These are phyloP conservation scores for Crotophaga sulcirostris DNA, from an alignment of 2,113 vertebrate species.

Conservation along the genomic window DNA sequence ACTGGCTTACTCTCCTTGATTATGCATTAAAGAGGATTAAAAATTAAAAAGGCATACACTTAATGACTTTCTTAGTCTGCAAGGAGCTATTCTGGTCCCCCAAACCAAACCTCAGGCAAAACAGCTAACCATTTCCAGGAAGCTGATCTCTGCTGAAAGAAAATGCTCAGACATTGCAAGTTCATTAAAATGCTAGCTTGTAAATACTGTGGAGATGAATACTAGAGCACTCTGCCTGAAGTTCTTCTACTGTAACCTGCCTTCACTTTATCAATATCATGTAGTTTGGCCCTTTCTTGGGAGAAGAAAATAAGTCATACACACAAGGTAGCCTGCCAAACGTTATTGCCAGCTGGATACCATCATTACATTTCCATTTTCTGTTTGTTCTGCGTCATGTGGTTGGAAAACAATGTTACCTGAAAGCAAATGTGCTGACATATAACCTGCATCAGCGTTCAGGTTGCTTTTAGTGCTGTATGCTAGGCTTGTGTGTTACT, in stretches of 20 bases:
- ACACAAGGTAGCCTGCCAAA: neutral
- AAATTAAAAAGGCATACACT: neutral
- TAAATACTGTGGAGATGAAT: neutral
- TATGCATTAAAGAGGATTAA: slow-evolving; percentile 23
- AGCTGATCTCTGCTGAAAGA: slow-evolving; percentile 10
- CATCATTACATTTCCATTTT: neutral
- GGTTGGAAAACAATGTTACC: neutral
- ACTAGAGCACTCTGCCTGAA: neutral
- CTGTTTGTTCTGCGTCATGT: neutral
- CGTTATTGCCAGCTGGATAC: neutral
- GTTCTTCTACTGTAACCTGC: neutral
- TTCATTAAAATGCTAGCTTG: neutral
- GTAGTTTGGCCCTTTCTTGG: neutral
- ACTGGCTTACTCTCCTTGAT: neutral
- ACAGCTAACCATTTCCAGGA: slow-evolving; percentile 1
- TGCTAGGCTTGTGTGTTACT: neutral
- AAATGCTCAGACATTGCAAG: neutral
- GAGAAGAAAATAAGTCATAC: neutral
- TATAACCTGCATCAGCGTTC: neutral
- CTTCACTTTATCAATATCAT: neutral
- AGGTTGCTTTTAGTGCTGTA: neutral
- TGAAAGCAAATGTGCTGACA: neutral
- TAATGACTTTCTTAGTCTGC: neutral
- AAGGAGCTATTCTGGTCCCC: neutral
- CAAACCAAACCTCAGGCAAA: neutral